Evolutionary conservation across 2,888 invertebrate genomes (phyloP).

Genomic region (Pollenia griseotomentosa): DNA sequence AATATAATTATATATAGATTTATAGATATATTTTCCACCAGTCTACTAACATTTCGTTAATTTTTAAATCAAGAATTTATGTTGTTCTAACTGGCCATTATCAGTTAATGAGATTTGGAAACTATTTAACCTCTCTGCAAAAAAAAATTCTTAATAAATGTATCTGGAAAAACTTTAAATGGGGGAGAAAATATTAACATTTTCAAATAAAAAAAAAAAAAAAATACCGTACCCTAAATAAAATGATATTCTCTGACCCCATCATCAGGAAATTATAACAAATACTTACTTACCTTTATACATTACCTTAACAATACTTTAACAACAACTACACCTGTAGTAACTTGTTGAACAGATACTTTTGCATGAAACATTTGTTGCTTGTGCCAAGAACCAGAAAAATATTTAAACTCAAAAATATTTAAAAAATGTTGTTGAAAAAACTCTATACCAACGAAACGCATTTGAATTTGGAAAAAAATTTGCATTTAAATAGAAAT

Average conservation of each 20-base stretch:
- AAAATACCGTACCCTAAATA: not conserved
- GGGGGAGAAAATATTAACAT: conserved; percentile 30
- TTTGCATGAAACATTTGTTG: not conserved
- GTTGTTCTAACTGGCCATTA: not conserved
- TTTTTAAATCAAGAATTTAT: too few relatives aligned
- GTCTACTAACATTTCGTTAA: too few relatives aligned
- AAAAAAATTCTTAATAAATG: conserved; percentile 5
- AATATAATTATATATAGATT: too few relatives aligned
- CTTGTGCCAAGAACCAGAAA: conserved; percentile 1
- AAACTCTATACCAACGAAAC: conserved; percentile 24
- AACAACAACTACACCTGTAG: not conserved
- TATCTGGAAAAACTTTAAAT: not conserved
- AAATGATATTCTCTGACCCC: conserved; percentile 4
- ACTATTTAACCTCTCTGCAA: not conserved
- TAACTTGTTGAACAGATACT: not conserved
- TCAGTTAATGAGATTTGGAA: not conserved
- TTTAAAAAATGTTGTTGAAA: conserved; percentile 1
- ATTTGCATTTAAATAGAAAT: conserved; percentile 56
- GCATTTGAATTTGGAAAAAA: conserved; percentile 28
- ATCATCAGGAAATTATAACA: not conserved
- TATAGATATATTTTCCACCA: too few relatives aligned
- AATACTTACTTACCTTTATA: conserved; percentile 15
- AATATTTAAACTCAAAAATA: conserved; percentile 28
- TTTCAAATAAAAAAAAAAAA: conserved; percentile 11
- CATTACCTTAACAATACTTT: conserved; percentile 12